Base-by-base conservation (phyloP, 2,888 invertebrate genomes). In the Stenotaenia linearis region DNA sequence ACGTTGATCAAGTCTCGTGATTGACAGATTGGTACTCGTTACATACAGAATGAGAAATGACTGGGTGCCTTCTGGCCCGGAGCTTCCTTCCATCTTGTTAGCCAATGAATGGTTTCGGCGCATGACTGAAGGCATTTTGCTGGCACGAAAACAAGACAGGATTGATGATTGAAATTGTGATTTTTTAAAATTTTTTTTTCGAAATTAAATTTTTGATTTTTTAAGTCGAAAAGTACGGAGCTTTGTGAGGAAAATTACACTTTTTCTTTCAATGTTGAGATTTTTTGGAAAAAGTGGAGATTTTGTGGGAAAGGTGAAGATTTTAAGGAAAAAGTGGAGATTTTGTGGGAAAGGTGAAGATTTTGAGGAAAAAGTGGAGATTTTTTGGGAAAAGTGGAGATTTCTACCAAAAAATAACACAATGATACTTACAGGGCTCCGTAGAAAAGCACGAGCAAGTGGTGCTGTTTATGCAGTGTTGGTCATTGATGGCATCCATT, bases 1-100 rank as follows among this genome's bases (percentile, higher is more conserved):
- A 61, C 61, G 25, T 61, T 61, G 61, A 61, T 61, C 23, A 61
- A 25, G 61, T 61, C 25, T 25, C 23, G 25, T 61, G 61, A 61
- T 61, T 61, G 61, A 61, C 61, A 61, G 61, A 61, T 61, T 61
- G 61, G 61, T 61, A 61, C 61, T 61, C 61, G 61, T 61, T 61
- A 61, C 61, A 9, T 61, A 15, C 15, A 25, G 61, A 61, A 61
- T 61, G 61, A 61, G 61, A 61, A 61, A 61, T 61, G 61, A 61
- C 1, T 61, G 15, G 61, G 23, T 61, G 10, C 61, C n/a, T 37
- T 3, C 4, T 15, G 45, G 25, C 61, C 25, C 25, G 25, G 25
- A 9, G 61, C 21, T 12, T 25, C 25, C 23, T 56, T 56, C 9
- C 3, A 18, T 7, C 61, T 25, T 61, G 23, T 61, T 61, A 61